Conservation (phyloP, 2,888 invertebrate species). For the Drosophila falleni region DNA sequence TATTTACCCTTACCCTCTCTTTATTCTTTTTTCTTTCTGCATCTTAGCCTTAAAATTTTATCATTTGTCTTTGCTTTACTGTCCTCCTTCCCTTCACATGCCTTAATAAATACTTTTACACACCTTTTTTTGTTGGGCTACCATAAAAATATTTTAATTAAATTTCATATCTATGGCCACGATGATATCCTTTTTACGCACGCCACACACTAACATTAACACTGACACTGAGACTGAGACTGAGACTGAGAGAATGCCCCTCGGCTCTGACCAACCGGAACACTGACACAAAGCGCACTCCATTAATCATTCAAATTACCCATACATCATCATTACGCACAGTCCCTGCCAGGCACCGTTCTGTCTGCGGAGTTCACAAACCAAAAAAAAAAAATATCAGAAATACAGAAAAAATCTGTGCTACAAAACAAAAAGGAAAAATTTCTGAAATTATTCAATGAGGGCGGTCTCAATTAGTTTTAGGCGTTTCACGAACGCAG, state of each 20-base stretch:
- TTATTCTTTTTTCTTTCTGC: neutral
- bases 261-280: conserved; percentile 63
- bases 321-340: conserved; percentile 77
- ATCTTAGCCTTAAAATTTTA: conserved; percentile 11
- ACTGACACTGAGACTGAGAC: conserved; percentile 11
- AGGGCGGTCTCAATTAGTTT: conserved; percentile 83
- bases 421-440: conserved; percentile 49
- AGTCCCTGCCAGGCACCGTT: conserved; percentile 63
- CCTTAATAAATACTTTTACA: conserved; percentile 42
- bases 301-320: conserved; percentile 80
- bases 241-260: conserved; percentile 20
- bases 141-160: conserved; percentile 78
- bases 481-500: conserved; percentile 56
- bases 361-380: conserved; percentile 52
- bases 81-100: conserved; percentile 17
- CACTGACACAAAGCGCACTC: conserved; percentile 70
- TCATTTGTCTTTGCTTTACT: conserved; percentile 32
- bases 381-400: conserved; percentile 32
- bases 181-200: conserved; percentile 65
- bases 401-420: conserved; percentile 41
- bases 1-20: neutral
- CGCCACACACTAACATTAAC: conserved; percentile 45
- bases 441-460: conserved; percentile 76
- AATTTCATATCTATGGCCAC: conserved; percentile 62
- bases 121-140: conserved; percentile 48